Conservation (phyloP, 35 echinoderm and acorn worm genomes). For the Hemicentrotus pulcherrimus region DNA sequence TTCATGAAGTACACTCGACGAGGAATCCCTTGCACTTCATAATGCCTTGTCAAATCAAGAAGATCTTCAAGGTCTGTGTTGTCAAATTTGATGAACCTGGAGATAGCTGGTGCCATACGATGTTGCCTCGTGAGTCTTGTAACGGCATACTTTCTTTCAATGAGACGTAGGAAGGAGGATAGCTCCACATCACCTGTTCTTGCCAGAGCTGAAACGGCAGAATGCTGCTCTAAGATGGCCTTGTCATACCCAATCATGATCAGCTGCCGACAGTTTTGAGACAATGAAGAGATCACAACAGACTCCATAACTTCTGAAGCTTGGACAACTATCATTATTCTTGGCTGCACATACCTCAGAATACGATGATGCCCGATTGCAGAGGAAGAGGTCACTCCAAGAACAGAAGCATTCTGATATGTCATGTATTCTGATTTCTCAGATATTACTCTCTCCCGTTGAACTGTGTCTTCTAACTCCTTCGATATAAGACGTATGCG, state of each 20-base stretch:
- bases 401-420: conserved; percentile 31
- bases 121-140: conserved; percentile 61
- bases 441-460: conserved; percentile 1
- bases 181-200: conserved; percentile 68
- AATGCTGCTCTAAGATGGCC: conserved; percentile 65
- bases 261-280: conserved; percentile 63
- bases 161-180: conserved; percentile 72
- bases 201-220: conserved; percentile 63
- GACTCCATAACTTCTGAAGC: conserved; percentile 81
- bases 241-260: conserved; percentile 85
- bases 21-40: conserved; percentile 59
- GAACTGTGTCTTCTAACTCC: conserved; percentile 10
- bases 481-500: not conserved
- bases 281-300: conserved; percentile 70
- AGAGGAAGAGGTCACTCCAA: conserved; percentile 79
- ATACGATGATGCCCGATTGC: conserved; percentile 55
- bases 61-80: conserved; percentile 60
- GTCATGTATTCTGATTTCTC: not conserved
- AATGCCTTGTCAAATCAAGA: conserved; percentile 26
- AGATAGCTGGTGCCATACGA: conserved; percentile 78
- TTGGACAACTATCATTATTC: conserved; percentile 76
- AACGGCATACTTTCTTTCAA: conserved; percentile 52
- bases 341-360: conserved; percentile 55
- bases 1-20: conserved; percentile 71
- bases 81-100: conserved; percentile 54